Base-by-base conservation (phyloP, 1,140 invertebrate species). In the Monomorium pharaonis region DNA sequence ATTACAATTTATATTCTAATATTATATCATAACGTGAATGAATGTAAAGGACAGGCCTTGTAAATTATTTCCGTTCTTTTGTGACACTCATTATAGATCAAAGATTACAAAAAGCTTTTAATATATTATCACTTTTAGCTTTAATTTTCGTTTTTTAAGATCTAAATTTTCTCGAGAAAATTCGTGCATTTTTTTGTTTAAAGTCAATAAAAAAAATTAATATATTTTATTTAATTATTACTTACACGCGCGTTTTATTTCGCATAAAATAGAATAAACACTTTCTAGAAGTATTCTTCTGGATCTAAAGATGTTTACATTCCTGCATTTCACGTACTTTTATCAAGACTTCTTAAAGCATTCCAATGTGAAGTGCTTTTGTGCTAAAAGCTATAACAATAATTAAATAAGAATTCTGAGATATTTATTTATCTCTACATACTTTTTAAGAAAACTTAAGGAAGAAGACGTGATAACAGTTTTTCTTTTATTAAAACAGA, bases 341-440 rank as follows among this genome's bases (percentile, higher is more conserved):
- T 47, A n/a, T n/a, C n/a, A 47, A 1, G n/a, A 14, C 18, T 77
- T 16, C 5, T 14, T 44, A n/a, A 65, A 77, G 58, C n/a, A 63
- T 63, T 47, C 24, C 56, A 77, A 33, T 65, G 18, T 75, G 42
- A 18, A 65, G 75, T 77, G 44, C 42, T 47, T 47, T 62, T 49
- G 37, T 21, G 9, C 24, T 18, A 74, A 37, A 27, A 21, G 56
- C 18, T 47, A 21, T 7, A 18, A 58, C 37, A 12, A 60, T 60
- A 76, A 72, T 3, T 21, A 42, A 56, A 74, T 33, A 3, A 74
- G 49, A n/a, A 74, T 51, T n/a, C 3, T 16, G 21, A 76, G 5
- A 27, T 27, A 75, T 9, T 14, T 3, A 16, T 51, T 72, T 75
- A 33, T 18, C n/a, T n/a, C 3, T 33, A 10, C 1, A 65, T 21